Evolutionary conservation across 1,140 invertebrate species (phyloP), one percentile per base, ranked within the genome.

Genomic region (Cotesia glomerata): DNA sequence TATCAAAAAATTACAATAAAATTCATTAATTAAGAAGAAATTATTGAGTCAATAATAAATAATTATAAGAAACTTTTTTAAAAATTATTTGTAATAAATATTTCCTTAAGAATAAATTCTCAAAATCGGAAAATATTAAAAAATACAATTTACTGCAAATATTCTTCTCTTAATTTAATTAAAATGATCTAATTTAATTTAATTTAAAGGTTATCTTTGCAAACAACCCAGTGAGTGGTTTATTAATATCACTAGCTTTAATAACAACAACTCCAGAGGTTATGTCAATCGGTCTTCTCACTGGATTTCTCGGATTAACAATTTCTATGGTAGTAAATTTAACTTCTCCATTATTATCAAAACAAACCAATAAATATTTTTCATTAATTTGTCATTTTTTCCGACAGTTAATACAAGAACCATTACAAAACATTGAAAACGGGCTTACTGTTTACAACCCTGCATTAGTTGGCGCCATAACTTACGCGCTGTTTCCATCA

Each of bases 171-270:
- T 2, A 51, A 11, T 11, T 11, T 11, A 51, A 51, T 11, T 11
- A 51, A 11, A 54, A 4, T 54, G 8, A 56, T 16, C 49, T 18
- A 18, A 39, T 5, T 14, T 63, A 49, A 54, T 51, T 18, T 67
- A 51, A 64, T 72, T 78, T 78, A 9, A 74, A 88, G 88, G 81
- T 83, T 0, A 75, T 80, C 7, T 84, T 88, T 51, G 82, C 84
- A 9, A 88, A 88, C 74, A 88, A 89, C 79, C 86, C 88, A 26
- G 77, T 89, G 45, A 85, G 81, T 67, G 88, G 87, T 32, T 65
- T 88, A 8, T 66, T 88, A 9, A 81, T 88, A 68, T 76, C 84
- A 11, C 74, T 84, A 32, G 82, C 81, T 7, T 72, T 87, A 52
- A 80, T 77, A 73, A 75, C 75, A 54, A 72, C 80, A n/a, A 72